Base-by-base conservation (phyloP, 2,113 vertebrate genomes). In the Hypanus sabinus region DNA sequence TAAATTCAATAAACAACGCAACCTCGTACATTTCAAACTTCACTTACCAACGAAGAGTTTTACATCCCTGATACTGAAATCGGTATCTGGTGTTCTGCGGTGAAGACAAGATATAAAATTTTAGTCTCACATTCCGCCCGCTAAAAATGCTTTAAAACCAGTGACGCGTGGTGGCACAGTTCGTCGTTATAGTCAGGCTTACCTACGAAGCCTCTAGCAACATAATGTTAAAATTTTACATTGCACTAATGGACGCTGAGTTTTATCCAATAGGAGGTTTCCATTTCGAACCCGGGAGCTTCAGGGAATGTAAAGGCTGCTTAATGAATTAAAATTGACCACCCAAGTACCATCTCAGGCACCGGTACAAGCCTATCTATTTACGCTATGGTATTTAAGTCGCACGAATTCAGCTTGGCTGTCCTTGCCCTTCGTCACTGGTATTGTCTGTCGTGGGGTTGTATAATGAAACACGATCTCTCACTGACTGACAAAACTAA, bases 1-100 rank as follows among this genome's bases (percentile, higher is more conserved):
- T 62, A 62, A 30, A 88, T 27, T 27, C 14, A 88, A 55, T 5
- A 83, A 83, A 57, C 46, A 83, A 83, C 60, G n/a, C 83, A n/a
- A 88, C 0, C 14, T n/a, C 30, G 16, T 90, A 65, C 7, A 2
- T 33, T 65, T 62, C 60, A 16, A 65, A 68, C 33, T 65, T 81
- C 94, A 98, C 99, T 99, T 97, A 99, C 99, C 99, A 95, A 99
- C 98, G 94, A 99, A 96, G 94, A 98, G 97, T 96, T 99, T 99
- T 96, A 99, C 98, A 83, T 99, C 98, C 95, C 98, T 97, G 80
- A 99, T 97, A 36, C 98, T 98, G 95, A 99, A 99, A 95, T 99
- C 98, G 27, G 97, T 97, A 95, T 98, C 98, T 57, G 99, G 99
- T 98, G 99, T 99, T 95, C 99, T 99, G 94, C 73, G 95, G 94